Base-by-base conservation (phyloP, 2,113 vertebrate species). In the Glaucomys volans region DNA sequence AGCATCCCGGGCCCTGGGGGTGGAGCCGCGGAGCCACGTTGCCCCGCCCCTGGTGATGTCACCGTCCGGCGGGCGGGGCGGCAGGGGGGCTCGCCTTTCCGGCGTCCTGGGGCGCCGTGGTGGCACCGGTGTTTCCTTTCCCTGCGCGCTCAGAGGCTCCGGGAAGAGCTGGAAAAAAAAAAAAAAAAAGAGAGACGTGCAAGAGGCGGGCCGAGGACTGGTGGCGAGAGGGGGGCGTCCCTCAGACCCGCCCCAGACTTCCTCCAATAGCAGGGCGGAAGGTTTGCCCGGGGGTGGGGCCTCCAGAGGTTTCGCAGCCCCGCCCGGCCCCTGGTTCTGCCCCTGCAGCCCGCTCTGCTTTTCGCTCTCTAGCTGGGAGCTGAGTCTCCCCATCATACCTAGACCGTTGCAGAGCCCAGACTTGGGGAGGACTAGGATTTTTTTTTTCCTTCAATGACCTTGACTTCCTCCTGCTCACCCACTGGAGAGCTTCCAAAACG, bases 191-290 rank as follows among this genome's bases (percentile, higher is more conserved):
- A 47, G 50, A 2, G 91, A 96, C 67, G 50, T 91, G 54, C 24
- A 5, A 35, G 77, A 40, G 96, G 92, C 42, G 74, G 91, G 90
- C 79, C 50, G 12, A 80, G 50, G 54, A 47, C 50, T 0, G 69
- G 89, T 95, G 96, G 96, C 75, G 88, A 86, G 96, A 94, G 79
- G n/a, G 10, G 37, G 92, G 94, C 66, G 96, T 95, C 35, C 77
- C 77, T 95, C 8, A 12, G 72, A 74, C 37, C 92, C 90, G 75
- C 95, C 95, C 91, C 75, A 30, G 18, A 22, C 2, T 10, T 10
- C 22, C n/a, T 95, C 96, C 97, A 97, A 97, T 97, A 62, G 85
- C 30, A 30, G 69, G 42, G 64, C 4, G 20, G 89, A 50, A 83
- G 79, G 28, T 32, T 77, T 88, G 54, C 0, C 8, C 22, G 47